These are phyloP conservation scores for Mimumesa dahlbomi DNA, from an alignment of 2,888 invertebrate genomes.

Conservation along the genomic window DNA sequence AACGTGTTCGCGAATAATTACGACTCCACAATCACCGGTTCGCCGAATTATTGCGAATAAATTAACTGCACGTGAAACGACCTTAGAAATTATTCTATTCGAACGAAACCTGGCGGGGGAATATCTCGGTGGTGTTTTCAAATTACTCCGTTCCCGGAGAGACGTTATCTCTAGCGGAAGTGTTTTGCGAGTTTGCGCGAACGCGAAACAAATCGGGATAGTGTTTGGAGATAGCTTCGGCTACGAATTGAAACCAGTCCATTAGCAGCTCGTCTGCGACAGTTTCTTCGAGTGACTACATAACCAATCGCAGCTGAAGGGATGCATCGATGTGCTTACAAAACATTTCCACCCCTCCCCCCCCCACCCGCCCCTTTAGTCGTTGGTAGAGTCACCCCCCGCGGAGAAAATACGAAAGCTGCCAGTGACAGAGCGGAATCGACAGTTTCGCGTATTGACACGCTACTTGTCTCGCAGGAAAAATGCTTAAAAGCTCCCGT, in stretches of 20 bases:
- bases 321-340: background rate
- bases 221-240: background rate
- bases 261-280: background rate
- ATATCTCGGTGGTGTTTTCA: too few relatives aligned
- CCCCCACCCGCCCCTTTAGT: background rate
- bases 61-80: too few relatives aligned
- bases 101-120: too few relatives aligned
- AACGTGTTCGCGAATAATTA: too few relatives aligned
- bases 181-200: background rate
- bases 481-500: too few relatives aligned
- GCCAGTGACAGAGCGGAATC: conserved; percentile 13
- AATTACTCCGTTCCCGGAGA: too few relatives aligned
- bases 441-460: conserved; percentile 8
- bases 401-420: conserved; percentile 3
- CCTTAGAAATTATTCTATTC: too few relatives aligned
- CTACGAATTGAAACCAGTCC: background rate
- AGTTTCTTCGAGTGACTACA: background rate
- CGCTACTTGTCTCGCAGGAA: background rate
- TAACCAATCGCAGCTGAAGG: conserved; percentile 7
- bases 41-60: too few relatives aligned
- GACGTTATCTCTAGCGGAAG: too few relatives aligned
- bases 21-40: too few relatives aligned
- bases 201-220: background rate
- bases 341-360: background rate
- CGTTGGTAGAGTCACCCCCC: background rate